A percentile compares a stretch with the other conserved stretches of the same genome.
These are phyloP conservation scores for Panopea generosa DNA, from an alignment of 2,888 invertebrate species.

Conservation along the genomic window DNA sequence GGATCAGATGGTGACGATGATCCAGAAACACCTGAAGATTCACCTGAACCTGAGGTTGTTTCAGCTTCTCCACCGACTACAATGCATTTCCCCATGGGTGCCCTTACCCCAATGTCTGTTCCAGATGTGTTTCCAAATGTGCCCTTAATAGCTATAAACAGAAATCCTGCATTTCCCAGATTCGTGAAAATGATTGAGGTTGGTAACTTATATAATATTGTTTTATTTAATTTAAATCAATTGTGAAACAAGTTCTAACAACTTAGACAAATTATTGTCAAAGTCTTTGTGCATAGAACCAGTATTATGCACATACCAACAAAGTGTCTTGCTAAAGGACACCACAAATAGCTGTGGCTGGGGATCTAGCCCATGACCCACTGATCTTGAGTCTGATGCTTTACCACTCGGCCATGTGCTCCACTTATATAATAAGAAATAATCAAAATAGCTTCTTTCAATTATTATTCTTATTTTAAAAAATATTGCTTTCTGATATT, in stretches of 20 bases:
- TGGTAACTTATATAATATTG: constrained; percentile 48
- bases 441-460: too few species aligned
- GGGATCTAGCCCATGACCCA: too few species aligned
- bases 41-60: constrained; percentile 10
- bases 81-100: constrained; percentile 59
- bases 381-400: too few species aligned
- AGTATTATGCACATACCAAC: too few species aligned
- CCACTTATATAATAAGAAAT: too few species aligned
- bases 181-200: constrained; percentile 99
- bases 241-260: too few species aligned
- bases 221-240: too few species aligned
- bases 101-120: constrained; percentile 94
- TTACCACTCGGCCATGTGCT: too few species aligned
- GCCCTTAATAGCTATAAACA: constrained; percentile 96
- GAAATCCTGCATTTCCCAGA: constrained; percentile 98
- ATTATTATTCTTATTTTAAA: not conserved
- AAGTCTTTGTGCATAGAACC: too few species aligned
- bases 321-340: too few species aligned
- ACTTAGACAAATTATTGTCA: too few species aligned
- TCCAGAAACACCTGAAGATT: not conserved
- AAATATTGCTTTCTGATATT: not conserved
- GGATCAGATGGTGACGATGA: constrained; percentile 38
- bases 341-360: too few species aligned
- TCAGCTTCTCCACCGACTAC: constrained; percentile 3
- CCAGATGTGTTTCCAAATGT: constrained; percentile 99